Base-by-base conservation (phyloP, 2,113 vertebrate genomes). In the Axis porcinus region DNA sequence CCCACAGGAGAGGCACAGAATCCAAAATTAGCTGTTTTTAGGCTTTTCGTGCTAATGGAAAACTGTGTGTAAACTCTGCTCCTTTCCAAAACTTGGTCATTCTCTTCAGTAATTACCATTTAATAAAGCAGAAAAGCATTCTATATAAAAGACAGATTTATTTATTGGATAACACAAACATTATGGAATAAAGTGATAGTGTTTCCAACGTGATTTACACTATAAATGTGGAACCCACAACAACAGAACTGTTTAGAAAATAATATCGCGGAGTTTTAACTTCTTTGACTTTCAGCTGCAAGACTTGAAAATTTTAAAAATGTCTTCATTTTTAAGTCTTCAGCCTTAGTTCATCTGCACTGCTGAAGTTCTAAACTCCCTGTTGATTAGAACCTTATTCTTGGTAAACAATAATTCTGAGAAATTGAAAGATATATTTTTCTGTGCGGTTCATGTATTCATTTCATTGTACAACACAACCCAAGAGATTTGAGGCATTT, bases 361-460 rank as follows among this genome's bases (percentile, higher is more conserved):
- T 0, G 28, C 25, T 55, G 78, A 97, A 92, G 95, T 95, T 92
- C 85, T 79, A 78, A 91, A 93, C 47, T 57, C 95, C 98, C 97
- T 84, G 89, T 55, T 94, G 95, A 86, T 92, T 97, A 82, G 21
- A 97, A 94, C 5, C 25, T 58, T 86, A 81, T 96, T 97, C 98
- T 97, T 90, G 11, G 9, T 45, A 89, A 98, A 84, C 40, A 97
- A 62, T 40, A n/a, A 86, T 97, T 98, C 89, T 70, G 58, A 60
- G 64, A 98, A 98, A 97, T 28, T 23, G 82, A 90, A 97, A 98
- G 57, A 91, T 60, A 36, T 92, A 7, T 97, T 98, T 74, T 97
- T 96, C 94, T 15, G 50, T 91, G 84, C 60, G 8, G 50, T 9
- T 95, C 60, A 0, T 95, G 86, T 67, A 50, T 92, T 98, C 86